Evolutionary conservation across 2,888 invertebrate species (phyloP), one percentile per base, ranked within the genome.

Genomic region (Himalopsyche kuldschensis): DNA sequence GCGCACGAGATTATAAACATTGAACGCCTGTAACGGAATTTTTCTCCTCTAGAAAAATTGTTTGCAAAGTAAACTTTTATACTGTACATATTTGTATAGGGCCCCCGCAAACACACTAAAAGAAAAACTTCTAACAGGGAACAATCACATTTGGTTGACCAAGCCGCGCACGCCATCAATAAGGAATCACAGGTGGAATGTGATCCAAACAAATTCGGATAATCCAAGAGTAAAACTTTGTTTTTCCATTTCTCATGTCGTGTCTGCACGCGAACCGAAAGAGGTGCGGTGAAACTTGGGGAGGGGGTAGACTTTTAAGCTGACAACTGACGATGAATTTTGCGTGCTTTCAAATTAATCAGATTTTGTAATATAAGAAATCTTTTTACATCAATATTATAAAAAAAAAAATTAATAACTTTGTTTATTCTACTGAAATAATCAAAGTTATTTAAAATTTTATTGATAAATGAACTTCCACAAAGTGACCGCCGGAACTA

Each of bases 101-200:
- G 10, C 55, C 55, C 55, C 24, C 55, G 20, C 55, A 24, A 55
- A 55, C 55, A 55, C 20, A 55, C 55, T 55, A 8, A 20, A 55
- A 55, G 55, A 55, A 55, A 55, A 55, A 55, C 55, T 55, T 55
- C 55, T 55, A 55, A 55, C 6, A 55, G 55, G 55, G 55, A 55
- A 55, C 55, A 55, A 55, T 55, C 55, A 55, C 55, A 55, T 55
- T 55, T 20, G 55, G 55, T 55, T 55, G 55, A 55, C 55, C 55
- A 55, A 55, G 55, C 55, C n/a, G 55, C 55, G 78, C 82, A 82
- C 82, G 82, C 82, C 79, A 82, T 82, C 82, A 79, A 82, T 82
- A 82, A 78, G 63, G 82, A 84, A 84, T 82, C 84, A 80, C 84
- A 84, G 84, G 84, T 82, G 84, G 82, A 82, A 84, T 84, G 80